Percentiles rank a stretch among this genome's conserved stretches.
phyloP scores from a whole-genome alignment of 2,888 invertebrate genomes.

The Melipona bicolor region DNA sequence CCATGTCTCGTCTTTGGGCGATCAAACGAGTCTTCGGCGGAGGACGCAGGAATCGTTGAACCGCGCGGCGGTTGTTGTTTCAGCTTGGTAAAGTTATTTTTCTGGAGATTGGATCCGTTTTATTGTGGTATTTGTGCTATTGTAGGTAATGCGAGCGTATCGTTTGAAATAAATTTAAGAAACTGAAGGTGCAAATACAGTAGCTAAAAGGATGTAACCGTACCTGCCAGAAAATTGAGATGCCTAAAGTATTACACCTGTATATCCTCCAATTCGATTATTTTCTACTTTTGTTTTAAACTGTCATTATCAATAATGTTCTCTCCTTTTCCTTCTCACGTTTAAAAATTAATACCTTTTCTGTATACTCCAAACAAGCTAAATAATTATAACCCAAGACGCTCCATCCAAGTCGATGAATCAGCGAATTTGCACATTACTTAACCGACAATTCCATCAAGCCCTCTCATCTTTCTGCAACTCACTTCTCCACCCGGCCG shows the following conservation, averaged over 20 bases:
- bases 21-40: conserved; percentile 52
- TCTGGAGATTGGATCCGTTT: no score
- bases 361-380: background rate
- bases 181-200: no score
- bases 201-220: no score
- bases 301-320: no score
- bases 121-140: no score
- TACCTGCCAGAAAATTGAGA: no score
- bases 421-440: background rate
- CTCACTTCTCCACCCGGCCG: background rate
- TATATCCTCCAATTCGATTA: background rate
- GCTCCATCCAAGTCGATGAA: background rate
- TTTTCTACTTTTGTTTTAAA: no score
- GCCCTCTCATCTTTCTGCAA: background rate
- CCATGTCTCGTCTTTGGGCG: conserved; percentile 48
- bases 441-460: conserved; percentile 24
- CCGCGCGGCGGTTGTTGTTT: background rate
- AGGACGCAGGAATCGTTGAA: conserved; percentile 26
- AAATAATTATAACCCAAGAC: background rate
- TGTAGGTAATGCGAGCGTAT: no score
- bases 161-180: no score
- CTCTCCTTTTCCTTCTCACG: no score
- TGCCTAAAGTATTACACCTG: no score
- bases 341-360: background rate
- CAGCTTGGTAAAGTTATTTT: background rate